A percentile compares a stretch with the other conserved stretches of the same genome.
Evolutionary conservation across 2,113 vertebrate species (phyloP).

Genomic region (Cochlearius cochlearius): DNA sequence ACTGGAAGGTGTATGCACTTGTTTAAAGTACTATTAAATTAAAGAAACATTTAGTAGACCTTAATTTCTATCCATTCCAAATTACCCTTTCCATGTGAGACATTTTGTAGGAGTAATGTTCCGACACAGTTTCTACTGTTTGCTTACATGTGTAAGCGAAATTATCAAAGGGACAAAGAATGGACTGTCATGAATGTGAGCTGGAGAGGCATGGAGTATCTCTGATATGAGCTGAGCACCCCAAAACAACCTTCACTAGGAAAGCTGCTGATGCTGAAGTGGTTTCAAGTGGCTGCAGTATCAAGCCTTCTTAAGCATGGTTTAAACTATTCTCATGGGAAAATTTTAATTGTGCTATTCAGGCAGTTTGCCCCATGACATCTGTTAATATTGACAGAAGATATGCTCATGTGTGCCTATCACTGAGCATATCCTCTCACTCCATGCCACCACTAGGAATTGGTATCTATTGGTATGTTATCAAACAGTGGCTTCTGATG

Average conservation of each 20-base stretch:
- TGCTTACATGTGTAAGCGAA: neutral
- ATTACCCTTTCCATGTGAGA: neutral
- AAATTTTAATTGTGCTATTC: neutral
- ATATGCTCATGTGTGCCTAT: neutral
- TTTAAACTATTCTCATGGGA: neutral
- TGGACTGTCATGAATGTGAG: neutral
- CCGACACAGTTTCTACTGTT: neutral
- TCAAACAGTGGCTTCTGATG: neutral
- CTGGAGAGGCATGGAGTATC: neutral
- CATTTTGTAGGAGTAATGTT: neutral
- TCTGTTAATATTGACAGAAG: neutral
- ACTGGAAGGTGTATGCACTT: neutral
- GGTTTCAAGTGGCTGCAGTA: neutral
- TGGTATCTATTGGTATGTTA: neutral
- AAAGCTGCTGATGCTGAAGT: neutral
- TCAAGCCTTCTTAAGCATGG: neutral
- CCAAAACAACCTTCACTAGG: neutral
- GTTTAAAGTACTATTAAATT: neutral
- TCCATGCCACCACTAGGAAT: neutral
- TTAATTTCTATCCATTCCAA: neutral
- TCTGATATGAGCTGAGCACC: neutral
- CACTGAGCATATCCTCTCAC: neutral
- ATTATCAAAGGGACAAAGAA: neutral
- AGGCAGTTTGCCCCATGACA: neutral
- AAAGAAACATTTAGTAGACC: neutral